phyloP scores from a whole-genome alignment of 2,888 invertebrate genomes.

The Notodonta dromedarius region DNA sequence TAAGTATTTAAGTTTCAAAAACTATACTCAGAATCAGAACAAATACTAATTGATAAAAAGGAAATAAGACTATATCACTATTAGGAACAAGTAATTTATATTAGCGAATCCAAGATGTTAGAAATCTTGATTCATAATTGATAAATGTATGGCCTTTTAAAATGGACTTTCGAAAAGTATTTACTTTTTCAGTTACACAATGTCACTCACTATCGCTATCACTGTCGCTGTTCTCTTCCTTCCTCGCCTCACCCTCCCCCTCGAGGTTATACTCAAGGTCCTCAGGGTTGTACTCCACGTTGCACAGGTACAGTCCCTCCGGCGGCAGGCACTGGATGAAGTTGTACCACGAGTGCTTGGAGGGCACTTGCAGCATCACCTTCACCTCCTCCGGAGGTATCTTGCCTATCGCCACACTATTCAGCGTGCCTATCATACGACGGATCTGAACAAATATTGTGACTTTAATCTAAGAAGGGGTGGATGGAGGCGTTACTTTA shows the following conservation, averaged over 20 bases:
- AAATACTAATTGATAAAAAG: no score
- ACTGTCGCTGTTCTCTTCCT: slow-evolving; percentile 29
- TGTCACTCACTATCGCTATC: slow-evolving; percentile 16
- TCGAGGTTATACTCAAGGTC: slow-evolving; percentile 74
- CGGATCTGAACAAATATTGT: slow-evolving; percentile 85
- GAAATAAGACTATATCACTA: not conserved
- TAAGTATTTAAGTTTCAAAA: no score
- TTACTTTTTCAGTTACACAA: no score
- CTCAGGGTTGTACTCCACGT: slow-evolving; percentile 87
- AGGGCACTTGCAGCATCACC: slow-evolving; percentile 91
- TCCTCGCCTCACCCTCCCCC: slow-evolving; percentile 8
- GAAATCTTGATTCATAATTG: no score
- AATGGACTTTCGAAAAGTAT: no score
- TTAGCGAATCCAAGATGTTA: no score
- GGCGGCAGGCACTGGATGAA: slow-evolving; percentile 83
- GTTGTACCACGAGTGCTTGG: slow-evolving; percentile 86
- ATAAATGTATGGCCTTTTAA: no score
- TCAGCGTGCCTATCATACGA: slow-evolving; percentile 88
- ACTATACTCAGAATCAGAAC: no score
- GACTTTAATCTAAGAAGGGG: no score
- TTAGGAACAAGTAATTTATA: not conserved
- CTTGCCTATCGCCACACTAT: slow-evolving; percentile 85
- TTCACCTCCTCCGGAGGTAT: slow-evolving; percentile 87
- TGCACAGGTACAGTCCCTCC: slow-evolving; percentile 88
- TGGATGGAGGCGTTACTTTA: no score